Percentiles rank a stretch among this genome's conserved stretches.
phyloP scores from a whole-genome alignment of 1,140 invertebrate species.

The Lasaia peninsularis region DNA sequence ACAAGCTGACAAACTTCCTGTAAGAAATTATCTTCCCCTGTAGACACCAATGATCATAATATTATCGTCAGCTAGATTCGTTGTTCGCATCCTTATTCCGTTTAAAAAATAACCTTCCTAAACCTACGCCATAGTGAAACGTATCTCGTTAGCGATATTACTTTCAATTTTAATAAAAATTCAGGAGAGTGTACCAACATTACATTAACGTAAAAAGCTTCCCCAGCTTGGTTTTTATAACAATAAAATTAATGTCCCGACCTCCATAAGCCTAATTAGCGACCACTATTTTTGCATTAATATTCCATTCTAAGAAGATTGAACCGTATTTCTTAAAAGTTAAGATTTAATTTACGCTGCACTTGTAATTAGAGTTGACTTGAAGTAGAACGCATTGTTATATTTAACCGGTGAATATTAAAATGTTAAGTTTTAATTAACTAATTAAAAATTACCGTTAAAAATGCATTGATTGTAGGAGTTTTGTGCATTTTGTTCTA shows the following conservation, averaged over 20 bases:
- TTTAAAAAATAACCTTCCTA: too few species aligned
- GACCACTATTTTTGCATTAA: conserved; percentile 34
- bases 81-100: too few species aligned
- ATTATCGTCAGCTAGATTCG: too few species aligned
- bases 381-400: not conserved
- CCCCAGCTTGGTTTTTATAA: conserved; percentile 34
- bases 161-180: not conserved
- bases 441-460: conserved; percentile 4
- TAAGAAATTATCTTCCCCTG: too few species aligned
- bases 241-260: conserved; percentile 40
- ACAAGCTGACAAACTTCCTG: too few species aligned
- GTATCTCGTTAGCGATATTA: too few species aligned
- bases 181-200: conserved; percentile 5
- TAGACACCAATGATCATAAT: too few species aligned
- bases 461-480: too few species aligned
- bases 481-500: too few species aligned
- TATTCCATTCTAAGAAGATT: conserved; percentile 1
- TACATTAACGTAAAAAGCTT: conserved; percentile 23
- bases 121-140: too few species aligned
- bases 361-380: not conserved
- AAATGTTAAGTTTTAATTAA: not conserved
- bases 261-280: conserved; percentile 40
- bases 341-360: not conserved
- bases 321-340: not conserved
- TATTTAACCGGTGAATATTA: not conserved